phyloP scores from a whole-genome alignment of 2,113 vertebrate genomes.

The Apeltes quadracus region DNA sequence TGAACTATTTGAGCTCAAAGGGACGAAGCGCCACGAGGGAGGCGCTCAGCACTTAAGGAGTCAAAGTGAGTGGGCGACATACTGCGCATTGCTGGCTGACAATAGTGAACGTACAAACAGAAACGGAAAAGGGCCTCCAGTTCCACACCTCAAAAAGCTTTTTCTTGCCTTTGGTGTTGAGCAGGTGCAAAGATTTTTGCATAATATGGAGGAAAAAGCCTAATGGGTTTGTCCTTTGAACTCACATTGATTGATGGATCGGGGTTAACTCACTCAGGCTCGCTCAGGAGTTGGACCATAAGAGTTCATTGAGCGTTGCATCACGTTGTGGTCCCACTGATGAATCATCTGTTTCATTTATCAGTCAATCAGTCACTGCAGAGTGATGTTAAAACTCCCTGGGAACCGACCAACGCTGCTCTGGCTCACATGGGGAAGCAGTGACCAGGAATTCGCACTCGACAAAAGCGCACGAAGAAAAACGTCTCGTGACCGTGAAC shows the following conservation, averaged over 20 bases:
- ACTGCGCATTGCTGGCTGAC: background rate
- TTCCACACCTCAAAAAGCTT: slow-evolving; percentile 54
- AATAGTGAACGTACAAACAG: too few relatives aligned
- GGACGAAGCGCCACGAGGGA: too few relatives aligned
- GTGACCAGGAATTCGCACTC: slow-evolving; percentile 8
- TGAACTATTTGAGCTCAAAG: background rate
- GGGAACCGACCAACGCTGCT: slow-evolving; percentile 16
- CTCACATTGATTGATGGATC: slow-evolving; percentile 24
- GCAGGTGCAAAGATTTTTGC: slow-evolving; percentile 51
- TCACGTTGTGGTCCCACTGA: slow-evolving; percentile 9
- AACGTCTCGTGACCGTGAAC: slow-evolving; percentile 20
- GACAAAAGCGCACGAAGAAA: background rate
- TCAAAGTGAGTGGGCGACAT: slow-evolving; percentile 29
- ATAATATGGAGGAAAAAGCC: slow-evolving; percentile 39
- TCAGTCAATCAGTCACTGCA: slow-evolving; percentile 46
- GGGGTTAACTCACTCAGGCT: background rate
- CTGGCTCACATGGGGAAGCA: slow-evolving; percentile 10
- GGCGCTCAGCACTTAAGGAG: slow-evolving; percentile 22
- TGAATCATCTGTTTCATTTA: slow-evolving; percentile 41
- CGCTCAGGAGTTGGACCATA: slow-evolving; percentile 6
- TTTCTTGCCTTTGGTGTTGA: slow-evolving; percentile 16
- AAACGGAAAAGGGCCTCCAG: background rate
- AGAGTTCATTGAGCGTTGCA: slow-evolving; percentile 22
- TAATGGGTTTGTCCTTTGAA: slow-evolving; percentile 65
- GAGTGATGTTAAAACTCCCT: slow-evolving; percentile 34